Base-by-base conservation (phyloP, 2,888 invertebrate species). In the Heliconius aoede region DNA sequence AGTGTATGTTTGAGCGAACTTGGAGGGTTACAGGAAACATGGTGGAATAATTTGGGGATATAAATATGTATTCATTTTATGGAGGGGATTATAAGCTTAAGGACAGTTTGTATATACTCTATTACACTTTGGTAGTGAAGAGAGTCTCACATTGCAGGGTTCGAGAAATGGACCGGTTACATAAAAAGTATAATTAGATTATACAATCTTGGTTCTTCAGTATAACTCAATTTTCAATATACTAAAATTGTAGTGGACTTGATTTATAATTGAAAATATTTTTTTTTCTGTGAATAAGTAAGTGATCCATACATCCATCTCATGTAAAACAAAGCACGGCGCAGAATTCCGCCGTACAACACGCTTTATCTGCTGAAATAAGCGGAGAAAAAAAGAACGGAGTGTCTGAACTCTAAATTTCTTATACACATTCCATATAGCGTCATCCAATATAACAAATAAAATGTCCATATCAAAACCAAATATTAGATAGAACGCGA, bases 31-130 rank as follows among this genome's bases (percentile, higher is more conserved):
- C 9, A n/a, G 7, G 13, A 15, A 60, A 60, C 60, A 26, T 60
- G 60, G 60, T 60, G 60, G 60, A 36, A 69, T 69, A 69, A 68
- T 69, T 51, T 69, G 55, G 5, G 55, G n/a, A 55, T n/a, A 55
- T 55, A 69, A n/a, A 30, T 55, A 55, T 69, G 13, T 32, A 67
- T 36, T 40, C 28, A 28, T 28, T 61, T 28, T 61, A 3, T 18
- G 28, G 8, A 28, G 61, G 18, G 61, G 28, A 61, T 61, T 61
- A 61, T 61, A 60, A 60, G 26, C 26, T 13, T 26, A 58, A 58
- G 58, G 58, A 58, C 13, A 24, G n/a, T 58, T 24, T 58, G n/a
- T 58, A 46, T 46, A 46, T 46, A 46, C 21, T 46, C 7, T 46
- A 46, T 46, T 5, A 18, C 21, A 18, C 18, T 21, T 18, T 46